Evolutionary conservation across 2,888 invertebrate genomes (phyloP).

Genomic region (Drosophila stalkeri): DNA sequence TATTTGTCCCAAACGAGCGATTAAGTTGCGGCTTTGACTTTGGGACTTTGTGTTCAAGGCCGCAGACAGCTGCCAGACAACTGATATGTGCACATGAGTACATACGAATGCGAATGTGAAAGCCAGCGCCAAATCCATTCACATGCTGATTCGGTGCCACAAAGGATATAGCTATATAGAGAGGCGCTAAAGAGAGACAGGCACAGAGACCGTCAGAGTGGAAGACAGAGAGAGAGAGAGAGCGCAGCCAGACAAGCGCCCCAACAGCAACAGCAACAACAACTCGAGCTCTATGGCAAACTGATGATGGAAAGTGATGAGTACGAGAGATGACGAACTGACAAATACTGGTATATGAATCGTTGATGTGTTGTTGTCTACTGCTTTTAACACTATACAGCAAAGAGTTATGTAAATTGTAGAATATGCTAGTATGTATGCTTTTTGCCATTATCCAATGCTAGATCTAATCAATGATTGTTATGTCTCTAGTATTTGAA

Average conservation of each 20-base stretch:
- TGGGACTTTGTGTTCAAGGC: slow-evolving; percentile 68
- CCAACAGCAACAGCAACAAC: slow-evolving; percentile 2
- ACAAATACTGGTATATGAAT: slow-evolving; percentile 60
- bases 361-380: slow-evolving; percentile 31
- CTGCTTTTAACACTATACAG: slow-evolving; percentile 7
- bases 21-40: slow-evolving; percentile 77
- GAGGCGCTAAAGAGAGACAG: not conserved
- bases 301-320: slow-evolving; percentile 33
- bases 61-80: slow-evolving; percentile 81
- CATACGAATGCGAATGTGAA: slow-evolving; percentile 52
- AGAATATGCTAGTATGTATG: too few species aligned
- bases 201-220: not conserved
- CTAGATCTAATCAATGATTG: too few species aligned
- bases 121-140: slow-evolving; percentile 60
- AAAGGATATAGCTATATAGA: slow-evolving; percentile 51
- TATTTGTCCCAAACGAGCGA: slow-evolving; percentile 55
- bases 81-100: slow-evolving; percentile 82
- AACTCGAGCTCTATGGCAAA: slow-evolving; percentile 20
- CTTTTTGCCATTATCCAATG: too few species aligned
- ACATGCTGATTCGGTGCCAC: slow-evolving; percentile 60
- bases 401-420: not conserved
- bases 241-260: slow-evolving; percentile 8
- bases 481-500: too few species aligned
- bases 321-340: slow-evolving; percentile 64
- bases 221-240: not conserved